Evolutionary conservation across 2,113 vertebrate genomes (phyloP).

Genomic region (Campylomormyrus numenius): DNA sequence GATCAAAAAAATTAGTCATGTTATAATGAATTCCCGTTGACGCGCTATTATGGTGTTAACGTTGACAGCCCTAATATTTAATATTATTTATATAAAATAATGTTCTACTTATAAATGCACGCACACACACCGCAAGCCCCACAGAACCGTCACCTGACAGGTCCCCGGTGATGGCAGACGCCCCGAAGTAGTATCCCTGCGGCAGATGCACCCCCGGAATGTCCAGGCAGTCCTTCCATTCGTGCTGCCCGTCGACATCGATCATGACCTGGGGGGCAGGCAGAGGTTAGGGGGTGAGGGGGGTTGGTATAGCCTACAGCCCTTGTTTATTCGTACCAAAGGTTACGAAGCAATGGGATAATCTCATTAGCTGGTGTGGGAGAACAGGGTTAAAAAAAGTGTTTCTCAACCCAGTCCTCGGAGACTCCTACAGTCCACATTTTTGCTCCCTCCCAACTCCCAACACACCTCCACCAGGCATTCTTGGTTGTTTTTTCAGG

Average conservation of each 20-base stretch:
- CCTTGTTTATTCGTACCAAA: neutral
- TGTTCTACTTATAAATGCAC: neutral
- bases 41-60: too few relatives aligned
- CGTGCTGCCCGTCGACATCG: constrained; percentile 85
- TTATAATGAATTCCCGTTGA: too few relatives aligned
- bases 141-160: constrained; percentile 70
- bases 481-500: neutral
- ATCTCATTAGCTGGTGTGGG: neutral
- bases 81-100: neutral
- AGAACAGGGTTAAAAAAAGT: neutral
- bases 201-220: constrained; percentile 80
- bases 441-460: neutral
- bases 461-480: neutral
- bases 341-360: neutral
- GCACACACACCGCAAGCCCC: neutral
- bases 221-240: constrained; percentile 93
- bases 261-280: constrained; percentile 72
- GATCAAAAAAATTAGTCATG: too few relatives aligned
- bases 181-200: constrained; percentile 82
- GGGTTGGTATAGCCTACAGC: neutral
- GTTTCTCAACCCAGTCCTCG: neutral
- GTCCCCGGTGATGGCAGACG: constrained; percentile 83
- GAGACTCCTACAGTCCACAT: neutral
- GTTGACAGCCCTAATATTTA: neutral
- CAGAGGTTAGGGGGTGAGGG: neutral